These are phyloP conservation scores for Eulemur macaco DNA, from an alignment of 2,113 vertebrate species.

Conservation along the genomic window DNA sequence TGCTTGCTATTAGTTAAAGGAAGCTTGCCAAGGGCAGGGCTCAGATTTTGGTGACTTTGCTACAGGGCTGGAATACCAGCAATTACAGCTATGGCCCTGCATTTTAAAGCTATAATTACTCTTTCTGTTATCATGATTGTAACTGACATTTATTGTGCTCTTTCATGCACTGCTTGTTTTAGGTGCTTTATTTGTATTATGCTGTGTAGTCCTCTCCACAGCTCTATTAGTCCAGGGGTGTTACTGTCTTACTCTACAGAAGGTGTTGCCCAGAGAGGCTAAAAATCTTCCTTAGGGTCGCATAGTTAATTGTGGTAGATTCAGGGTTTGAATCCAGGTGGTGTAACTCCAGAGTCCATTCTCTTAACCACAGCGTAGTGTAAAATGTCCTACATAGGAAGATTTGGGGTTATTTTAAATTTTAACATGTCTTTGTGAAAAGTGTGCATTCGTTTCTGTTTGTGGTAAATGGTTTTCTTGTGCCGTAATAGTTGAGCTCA, in stretches of 20 bases:
- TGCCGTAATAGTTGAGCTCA: not conserved
- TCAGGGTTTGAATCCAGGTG: not conserved
- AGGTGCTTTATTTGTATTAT: not conserved
- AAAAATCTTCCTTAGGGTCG: not conserved
- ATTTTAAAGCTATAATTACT: not conserved
- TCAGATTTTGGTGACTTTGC: not conserved
- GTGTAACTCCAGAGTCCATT: not conserved
- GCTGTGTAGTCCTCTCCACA: not conserved
- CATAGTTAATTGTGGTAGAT: not conserved
- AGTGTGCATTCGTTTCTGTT: not conserved
- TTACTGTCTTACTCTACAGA: not conserved
- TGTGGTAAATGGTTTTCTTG: not conserved
- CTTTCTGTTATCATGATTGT: not conserved
- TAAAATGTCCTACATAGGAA: not conserved
- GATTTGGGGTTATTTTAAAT: not conserved
- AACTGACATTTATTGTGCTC: not conserved
- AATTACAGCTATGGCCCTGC: not conserved
- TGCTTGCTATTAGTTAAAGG: not conserved
- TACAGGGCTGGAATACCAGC: not conserved
- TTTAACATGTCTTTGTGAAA: not conserved
- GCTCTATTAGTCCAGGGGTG: not conserved
- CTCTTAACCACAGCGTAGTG: not conserved
- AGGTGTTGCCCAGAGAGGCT: not conserved
- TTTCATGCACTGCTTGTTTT: not conserved
- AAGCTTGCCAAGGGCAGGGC: not conserved